Percentiles rank a stretch among this genome's conserved stretches.
These are phyloP conservation scores for Rhimphoctona megacephalus DNA, from an alignment of 2,888 invertebrate species.

Conservation along the genomic window DNA sequence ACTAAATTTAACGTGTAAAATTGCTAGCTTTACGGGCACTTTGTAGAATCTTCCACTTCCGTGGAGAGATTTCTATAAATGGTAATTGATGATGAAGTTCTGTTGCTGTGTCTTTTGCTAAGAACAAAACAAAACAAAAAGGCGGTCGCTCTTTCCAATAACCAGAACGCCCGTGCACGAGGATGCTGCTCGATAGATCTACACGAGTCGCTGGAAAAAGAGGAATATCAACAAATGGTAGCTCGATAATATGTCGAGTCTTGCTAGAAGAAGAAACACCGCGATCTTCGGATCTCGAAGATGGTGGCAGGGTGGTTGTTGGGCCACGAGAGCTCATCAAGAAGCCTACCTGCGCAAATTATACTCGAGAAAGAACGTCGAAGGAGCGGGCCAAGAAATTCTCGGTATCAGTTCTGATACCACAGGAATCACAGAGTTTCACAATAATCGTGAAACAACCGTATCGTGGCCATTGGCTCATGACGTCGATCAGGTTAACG, in stretches of 20 bases:
- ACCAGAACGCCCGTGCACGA: conserved; percentile 37
- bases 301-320: conserved; percentile 84
- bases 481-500: conserved; percentile 72
- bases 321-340: conserved; percentile 83
- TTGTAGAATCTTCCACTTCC: background rate
- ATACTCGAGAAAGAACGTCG: conserved; percentile 80
- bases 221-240: conserved; percentile 67
- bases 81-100: conserved; percentile 4
- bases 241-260: conserved; percentile 78
- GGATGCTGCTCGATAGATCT: conserved; percentile 69
- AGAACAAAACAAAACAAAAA: conserved; percentile 34
- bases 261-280: conserved; percentile 81
- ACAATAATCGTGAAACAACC: conserved; percentile 40
- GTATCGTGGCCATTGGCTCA: conserved; percentile 67
- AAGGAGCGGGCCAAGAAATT: conserved; percentile 60
- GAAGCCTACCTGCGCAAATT: conserved; percentile 83
- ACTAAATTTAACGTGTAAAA: background rate
- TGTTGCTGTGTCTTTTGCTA: background rate
- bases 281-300: conserved; percentile 80
- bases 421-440: conserved; percentile 47
- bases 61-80: background rate
- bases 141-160: conserved; percentile 2
- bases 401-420: conserved; percentile 58
- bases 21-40: background rate
- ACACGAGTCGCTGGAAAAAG: conserved; percentile 66